phyloP scores from a whole-genome alignment of 2,888 invertebrate species.

The Diarsia mendica region DNA sequence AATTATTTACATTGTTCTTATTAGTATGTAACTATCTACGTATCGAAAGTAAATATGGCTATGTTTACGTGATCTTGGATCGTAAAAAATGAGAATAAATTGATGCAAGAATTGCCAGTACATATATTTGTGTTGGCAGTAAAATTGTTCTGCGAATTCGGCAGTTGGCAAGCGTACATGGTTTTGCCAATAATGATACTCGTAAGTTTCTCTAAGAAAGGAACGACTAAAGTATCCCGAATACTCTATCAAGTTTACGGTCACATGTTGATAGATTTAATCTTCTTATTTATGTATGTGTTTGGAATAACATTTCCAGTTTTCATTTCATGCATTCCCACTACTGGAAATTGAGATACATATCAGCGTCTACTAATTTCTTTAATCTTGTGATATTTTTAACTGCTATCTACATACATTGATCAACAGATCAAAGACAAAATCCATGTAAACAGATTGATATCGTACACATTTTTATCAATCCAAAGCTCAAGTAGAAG shows the following conservation, averaged over 20 bases:
- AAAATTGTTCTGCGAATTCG: constrained; percentile 35
- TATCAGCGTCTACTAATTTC: constrained; percentile 55
- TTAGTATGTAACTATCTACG: neutral
- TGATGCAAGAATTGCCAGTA: constrained; percentile 18
- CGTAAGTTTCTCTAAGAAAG: constrained; percentile 31
- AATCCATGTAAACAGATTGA: constrained; percentile 48
- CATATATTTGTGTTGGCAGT: constrained; percentile 47
- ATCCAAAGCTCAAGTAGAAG: constrained; percentile 46
- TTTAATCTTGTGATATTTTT: constrained; percentile 39
- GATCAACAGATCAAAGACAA: constrained; percentile 46
- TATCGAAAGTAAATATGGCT: constrained; percentile 19
- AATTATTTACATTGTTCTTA: constrained; percentile 19
- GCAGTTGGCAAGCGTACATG: constrained; percentile 55
- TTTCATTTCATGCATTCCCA: constrained; percentile 49
- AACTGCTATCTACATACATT: constrained; percentile 32
- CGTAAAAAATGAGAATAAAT: constrained; percentile 44
- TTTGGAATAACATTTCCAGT: constrained; percentile 41
- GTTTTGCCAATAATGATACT: constrained; percentile 37
- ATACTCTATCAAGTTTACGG: constrained; percentile 30
- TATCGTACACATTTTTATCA: constrained; percentile 53
- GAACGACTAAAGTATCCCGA: constrained; percentile 14
- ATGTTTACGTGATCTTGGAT: constrained; percentile 37
- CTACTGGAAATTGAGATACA: constrained; percentile 48
- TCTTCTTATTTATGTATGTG: constrained; percentile 28
- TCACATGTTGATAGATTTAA: constrained; percentile 42